Evolutionary conservation across 2,888 invertebrate species (phyloP).

Genomic region (Labia minor): DNA sequence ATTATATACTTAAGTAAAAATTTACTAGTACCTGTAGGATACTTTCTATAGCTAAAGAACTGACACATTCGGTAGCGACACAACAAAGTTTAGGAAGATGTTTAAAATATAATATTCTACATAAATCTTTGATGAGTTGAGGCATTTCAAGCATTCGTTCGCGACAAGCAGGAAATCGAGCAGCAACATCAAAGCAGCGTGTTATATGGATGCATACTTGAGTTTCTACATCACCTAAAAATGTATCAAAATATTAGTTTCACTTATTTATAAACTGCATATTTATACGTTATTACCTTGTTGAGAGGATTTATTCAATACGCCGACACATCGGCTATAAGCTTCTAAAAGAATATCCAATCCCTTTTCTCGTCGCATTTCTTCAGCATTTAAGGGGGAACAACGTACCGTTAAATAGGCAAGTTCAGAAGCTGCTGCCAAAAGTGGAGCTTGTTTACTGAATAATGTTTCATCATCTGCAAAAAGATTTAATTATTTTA

Average conservation of each 20-base stretch:
- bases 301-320: constrained; percentile 68
- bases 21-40: constrained; percentile 59
- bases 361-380: constrained; percentile 86
- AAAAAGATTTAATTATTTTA: not conserved
- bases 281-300: constrained; percentile 32
- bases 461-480: constrained; percentile 88
- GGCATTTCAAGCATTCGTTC: constrained; percentile 77
- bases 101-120: constrained; percentile 77
- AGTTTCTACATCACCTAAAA: constrained; percentile 60
- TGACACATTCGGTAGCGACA: constrained; percentile 82
- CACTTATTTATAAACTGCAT: no score
- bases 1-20: no score
- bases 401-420: constrained; percentile 94
- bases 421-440: constrained; percentile 86
- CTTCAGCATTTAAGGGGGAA: constrained; percentile 95
- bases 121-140: constrained; percentile 76
- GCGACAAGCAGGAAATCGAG: constrained; percentile 82
- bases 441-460: constrained; percentile 66
- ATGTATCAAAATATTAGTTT: no score
- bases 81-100: constrained; percentile 72
- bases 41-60: constrained; percentile 75
- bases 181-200: constrained; percentile 89
- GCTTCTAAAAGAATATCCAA: constrained; percentile 81
- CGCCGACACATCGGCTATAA: constrained; percentile 86
- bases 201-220: constrained; percentile 87